phyloP scores from a whole-genome alignment of 2,888 invertebrate genomes.

The Trissolcus japonicus region DNA sequence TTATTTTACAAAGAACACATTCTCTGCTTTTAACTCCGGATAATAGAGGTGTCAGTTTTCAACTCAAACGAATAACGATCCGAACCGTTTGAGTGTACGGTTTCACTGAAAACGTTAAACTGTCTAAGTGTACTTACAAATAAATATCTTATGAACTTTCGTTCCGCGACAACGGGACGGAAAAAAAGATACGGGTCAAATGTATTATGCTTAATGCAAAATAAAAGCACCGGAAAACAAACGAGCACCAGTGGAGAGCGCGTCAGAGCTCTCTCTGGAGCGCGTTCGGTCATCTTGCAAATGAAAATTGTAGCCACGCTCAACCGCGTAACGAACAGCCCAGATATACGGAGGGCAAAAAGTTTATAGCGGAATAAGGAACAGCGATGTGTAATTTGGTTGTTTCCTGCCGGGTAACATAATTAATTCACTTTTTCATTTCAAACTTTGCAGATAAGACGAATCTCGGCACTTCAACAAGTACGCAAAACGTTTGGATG shows the following conservation, averaged over 20 bases:
- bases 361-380: conserved; percentile 13
- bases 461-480: conserved; percentile 3
- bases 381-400: conserved; percentile 17
- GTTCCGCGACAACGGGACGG: neutral
- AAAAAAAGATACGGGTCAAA: conserved; percentile 8
- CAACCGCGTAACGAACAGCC: conserved; percentile 19
- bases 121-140: conserved; percentile 18
- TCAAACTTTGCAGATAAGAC: neutral
- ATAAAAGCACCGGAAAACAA: conserved; percentile 15
- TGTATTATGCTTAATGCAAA: conserved; percentile 20
- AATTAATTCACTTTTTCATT: conserved; percentile 24
- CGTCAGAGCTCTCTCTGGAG: neutral
- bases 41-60: conserved; percentile 30
- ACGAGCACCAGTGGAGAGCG: conserved; percentile 5
- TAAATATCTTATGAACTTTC: conserved; percentile 35
- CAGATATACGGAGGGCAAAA: conserved; percentile 1
- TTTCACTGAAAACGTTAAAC: conserved; percentile 10
- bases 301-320: conserved; percentile 37
- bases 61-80: conserved; percentile 26
- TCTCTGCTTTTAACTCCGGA: conserved; percentile 4
- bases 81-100: conserved; percentile 16
- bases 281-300: conserved; percentile 25
- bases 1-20: conserved; percentile 17
- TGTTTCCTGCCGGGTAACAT: conserved; percentile 14
- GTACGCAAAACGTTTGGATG: neutral